Conservation (phyloP, 2,888 invertebrate genomes). For the Spodoptera littoralis region DNA sequence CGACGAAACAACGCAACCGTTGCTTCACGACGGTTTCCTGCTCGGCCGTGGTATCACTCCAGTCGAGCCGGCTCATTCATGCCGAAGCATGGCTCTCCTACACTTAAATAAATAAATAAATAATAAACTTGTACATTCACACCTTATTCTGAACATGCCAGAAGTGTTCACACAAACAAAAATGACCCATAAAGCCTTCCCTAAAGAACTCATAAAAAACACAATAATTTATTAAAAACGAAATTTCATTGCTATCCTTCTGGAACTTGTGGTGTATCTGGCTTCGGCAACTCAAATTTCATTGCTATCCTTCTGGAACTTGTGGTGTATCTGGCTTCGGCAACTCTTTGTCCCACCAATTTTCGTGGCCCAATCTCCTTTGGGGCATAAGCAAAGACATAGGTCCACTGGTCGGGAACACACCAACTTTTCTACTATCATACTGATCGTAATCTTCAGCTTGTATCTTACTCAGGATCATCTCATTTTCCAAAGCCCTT, state of each 20-base stretch:
- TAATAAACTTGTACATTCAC: too few relatives aligned
- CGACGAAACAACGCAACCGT: too few relatives aligned
- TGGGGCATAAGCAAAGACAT: constrained; percentile 41
- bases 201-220: background rate
- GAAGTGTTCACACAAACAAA: too few relatives aligned
- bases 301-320: too few relatives aligned
- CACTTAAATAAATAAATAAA: too few relatives aligned
- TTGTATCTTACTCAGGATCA: constrained; percentile 48
- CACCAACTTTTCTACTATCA: constrained; percentile 48
- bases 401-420: constrained; percentile 56
- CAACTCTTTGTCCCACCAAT: constrained; percentile 42
- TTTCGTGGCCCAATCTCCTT: background rate
- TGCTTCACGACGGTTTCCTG: too few relatives aligned
- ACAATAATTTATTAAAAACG: background rate
- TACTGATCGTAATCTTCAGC: constrained; percentile 62
- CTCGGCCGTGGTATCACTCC: too few relatives aligned
- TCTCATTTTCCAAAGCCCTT: background rate
- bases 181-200: too few relatives aligned
- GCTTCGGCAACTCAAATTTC: constrained; percentile 9
- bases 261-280: background rate
- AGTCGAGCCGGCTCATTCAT: too few relatives aligned
- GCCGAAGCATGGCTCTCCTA: too few relatives aligned
- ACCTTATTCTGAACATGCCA: too few relatives aligned
- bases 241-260: too few relatives aligned
- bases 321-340: background rate